Evolutionary conservation across 2,888 invertebrate species (phyloP), one percentile per base, ranked within the genome.

Genomic region (Drosophila multiciliata): DNA sequence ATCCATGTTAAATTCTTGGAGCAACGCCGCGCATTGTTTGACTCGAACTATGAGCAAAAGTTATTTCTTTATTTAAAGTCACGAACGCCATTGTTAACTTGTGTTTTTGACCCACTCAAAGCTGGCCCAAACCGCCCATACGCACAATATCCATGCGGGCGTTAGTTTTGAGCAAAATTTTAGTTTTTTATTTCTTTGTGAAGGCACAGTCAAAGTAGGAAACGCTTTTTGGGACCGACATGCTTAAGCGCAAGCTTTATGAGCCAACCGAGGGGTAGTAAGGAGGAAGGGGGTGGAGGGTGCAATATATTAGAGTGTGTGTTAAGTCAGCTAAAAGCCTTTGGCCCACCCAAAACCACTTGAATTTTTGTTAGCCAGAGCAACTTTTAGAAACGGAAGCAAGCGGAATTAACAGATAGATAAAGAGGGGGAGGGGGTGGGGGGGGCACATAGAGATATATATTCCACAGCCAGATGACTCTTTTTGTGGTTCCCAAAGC

Each of bases 61-160:
- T 86, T 85, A 85, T 85, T 86, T 85, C 88, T 86, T 86, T 85
- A 88, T 85, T 85, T 87, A 83, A 85, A 85, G 85, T 85, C 83
- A 78, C 78, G 64, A 64, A 71, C 68, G 64, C 73, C 75, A 80
- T 80, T 83, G 75, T 78, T 69, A 75, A 68, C 80, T 69, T 73
- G 67, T 80, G 74, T 69, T 69, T 78, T 74, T 75, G 78, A 78
- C 83, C 74, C 67, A 71, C 63, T 40, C 68, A 60, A 45, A 52
- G 3, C 20, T 49, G 23, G 42, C 2, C 55, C 26, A 35, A 20
- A 42, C 33, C 64, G 65, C 29, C 48, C 60, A 68, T 59, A 84
- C 87, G 83, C 87, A 85, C 87, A 87, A 76, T 82, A 75, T 82
- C 66, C 67, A 75, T 73, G 77, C 76, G 58, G 69, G 73, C 49